A percentile compares a stretch with the other conserved stretches of the same genome.
Evolutionary conservation across 2,113 vertebrate genomes (phyloP).

Genomic region (Bos indicus): DNA sequence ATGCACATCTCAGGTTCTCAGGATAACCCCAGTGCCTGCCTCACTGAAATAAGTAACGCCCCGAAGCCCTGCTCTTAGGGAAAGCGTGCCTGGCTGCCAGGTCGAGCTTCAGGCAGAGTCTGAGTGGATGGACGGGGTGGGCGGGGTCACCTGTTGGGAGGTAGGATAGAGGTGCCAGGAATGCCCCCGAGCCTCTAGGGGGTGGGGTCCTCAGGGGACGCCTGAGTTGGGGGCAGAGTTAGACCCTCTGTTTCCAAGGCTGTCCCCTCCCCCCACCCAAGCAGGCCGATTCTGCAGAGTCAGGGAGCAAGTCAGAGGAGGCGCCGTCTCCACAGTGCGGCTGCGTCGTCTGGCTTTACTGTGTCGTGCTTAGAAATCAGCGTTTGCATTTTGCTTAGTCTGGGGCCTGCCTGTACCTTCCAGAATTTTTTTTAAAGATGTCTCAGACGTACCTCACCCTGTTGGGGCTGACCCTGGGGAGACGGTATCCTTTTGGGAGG

Average conservation of each 20-base stretch:
- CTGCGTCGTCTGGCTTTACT: accelerated
- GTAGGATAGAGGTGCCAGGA: neutral
- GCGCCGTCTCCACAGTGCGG: neutral
- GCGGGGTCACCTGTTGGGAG: neutral
- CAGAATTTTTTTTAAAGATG: neutral
- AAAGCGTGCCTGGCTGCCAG: neutral
- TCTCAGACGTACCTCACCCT: neutral
- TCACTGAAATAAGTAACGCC: neutral
- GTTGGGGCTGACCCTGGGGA: accelerated
- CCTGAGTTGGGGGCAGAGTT: neutral
- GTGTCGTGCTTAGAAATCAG: neutral
- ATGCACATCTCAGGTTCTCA: neutral
- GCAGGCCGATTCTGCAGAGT: neutral
- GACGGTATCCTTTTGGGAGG: neutral
- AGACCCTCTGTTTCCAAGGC: neutral
- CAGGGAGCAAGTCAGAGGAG: neutral
- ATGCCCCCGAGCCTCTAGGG: neutral
- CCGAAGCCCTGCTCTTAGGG: accelerated
- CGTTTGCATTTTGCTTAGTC: neutral
- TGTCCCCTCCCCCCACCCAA: neutral
- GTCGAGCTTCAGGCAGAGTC: too few species aligned
- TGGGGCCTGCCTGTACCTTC: neutral
- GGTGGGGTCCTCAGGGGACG: neutral
- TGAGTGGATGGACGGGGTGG: accelerated
- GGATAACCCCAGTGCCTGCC: too few species aligned